Evolutionary conservation across 1,140 invertebrate species (phyloP).

Genomic region (Ceratina australensis): DNA sequence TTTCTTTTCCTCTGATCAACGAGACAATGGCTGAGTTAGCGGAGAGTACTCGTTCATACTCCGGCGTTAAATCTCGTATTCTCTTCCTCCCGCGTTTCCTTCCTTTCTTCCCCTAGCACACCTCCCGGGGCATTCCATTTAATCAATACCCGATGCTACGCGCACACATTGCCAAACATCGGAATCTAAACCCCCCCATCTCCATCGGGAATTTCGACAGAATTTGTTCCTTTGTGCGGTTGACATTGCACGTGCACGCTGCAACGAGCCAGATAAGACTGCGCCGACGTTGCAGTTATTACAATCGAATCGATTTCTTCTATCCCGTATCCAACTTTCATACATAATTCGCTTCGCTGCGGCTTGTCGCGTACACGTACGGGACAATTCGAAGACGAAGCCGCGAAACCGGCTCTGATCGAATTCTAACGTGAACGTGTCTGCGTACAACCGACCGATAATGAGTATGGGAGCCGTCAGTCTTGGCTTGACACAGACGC

Average conservation of each 20-base stretch:
- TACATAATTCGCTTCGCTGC: too few relatives aligned
- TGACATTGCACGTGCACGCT: too few relatives aligned
- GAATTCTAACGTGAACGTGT: too few relatives aligned
- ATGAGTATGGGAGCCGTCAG: constrained; percentile 24
- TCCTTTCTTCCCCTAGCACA: constrained; percentile 1
- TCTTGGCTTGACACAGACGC: constrained; percentile 31
- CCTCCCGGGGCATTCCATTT: constrained; percentile 48
- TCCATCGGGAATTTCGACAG: constrained; percentile 33
- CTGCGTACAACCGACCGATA: too few relatives aligned
- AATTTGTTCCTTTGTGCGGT: neutral
- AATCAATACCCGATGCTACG: constrained; percentile 71
- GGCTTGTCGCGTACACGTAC: too few relatives aligned
- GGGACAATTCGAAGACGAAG: too few relatives aligned
- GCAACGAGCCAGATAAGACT: too few relatives aligned
- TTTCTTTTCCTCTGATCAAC: neutral
- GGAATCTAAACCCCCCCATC: constrained; percentile 36
- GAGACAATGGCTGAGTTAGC: constrained; percentile 19
- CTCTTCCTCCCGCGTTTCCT: constrained; percentile 8
- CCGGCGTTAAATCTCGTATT: neutral
- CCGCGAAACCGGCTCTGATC: too few relatives aligned
- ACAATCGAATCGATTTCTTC: too few relatives aligned
- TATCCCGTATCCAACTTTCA: too few relatives aligned
- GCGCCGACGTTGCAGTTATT: too few relatives aligned
- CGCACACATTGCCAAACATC: constrained; percentile 48
- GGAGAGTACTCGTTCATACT: constrained; percentile 37